phyloP scores from a whole-genome alignment of 1,140 invertebrate genomes.

The Papilio aristodemus region DNA sequence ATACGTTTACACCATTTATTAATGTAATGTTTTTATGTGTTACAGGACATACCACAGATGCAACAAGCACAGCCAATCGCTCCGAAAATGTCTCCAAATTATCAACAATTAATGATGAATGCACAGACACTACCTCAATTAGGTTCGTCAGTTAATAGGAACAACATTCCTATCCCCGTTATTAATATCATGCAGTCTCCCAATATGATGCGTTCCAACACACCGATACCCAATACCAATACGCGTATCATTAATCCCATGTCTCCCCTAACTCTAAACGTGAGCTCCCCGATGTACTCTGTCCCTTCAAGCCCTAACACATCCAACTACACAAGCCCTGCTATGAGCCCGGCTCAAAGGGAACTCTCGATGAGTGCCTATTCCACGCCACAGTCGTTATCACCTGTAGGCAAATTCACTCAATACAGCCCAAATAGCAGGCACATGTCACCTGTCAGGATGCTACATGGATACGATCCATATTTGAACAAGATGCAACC shows the following conservation, averaged over 20 bases:
- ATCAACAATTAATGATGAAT: conserved; percentile 47
- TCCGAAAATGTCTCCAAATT: conserved; percentile 46
- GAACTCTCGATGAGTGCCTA: conserved; percentile 67
- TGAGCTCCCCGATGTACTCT: conserved; percentile 67
- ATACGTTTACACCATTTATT: conserved; percentile 21
- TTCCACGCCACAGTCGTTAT: conserved; percentile 65
- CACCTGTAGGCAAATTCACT: conserved; percentile 59
- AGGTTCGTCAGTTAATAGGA: conserved; percentile 41
- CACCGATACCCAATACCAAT: conserved; percentile 16
- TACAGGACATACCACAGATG: conserved; percentile 55
- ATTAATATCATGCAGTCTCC: conserved; percentile 61
- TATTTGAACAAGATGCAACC: conserved; percentile 68
- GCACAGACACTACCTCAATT: conserved; percentile 42
- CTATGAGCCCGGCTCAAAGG: conserved; percentile 61
- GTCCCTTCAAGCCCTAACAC: conserved; percentile 64
- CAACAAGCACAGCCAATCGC: conserved; percentile 43
- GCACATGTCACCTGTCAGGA: conserved; percentile 54
- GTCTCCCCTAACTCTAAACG: conserved; percentile 64
- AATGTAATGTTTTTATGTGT: conserved; percentile 44
- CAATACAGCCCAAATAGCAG: conserved; percentile 62
- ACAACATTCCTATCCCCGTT: conserved; percentile 56
- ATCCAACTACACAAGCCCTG: conserved; percentile 56
- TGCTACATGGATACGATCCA: conserved; percentile 64
- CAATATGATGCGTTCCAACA: conserved; percentile 48
- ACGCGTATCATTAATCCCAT: conserved; percentile 45